Base-by-base conservation (phyloP, 2,888 invertebrate genomes). In the Drosophila quasianomalipes region DNA sequence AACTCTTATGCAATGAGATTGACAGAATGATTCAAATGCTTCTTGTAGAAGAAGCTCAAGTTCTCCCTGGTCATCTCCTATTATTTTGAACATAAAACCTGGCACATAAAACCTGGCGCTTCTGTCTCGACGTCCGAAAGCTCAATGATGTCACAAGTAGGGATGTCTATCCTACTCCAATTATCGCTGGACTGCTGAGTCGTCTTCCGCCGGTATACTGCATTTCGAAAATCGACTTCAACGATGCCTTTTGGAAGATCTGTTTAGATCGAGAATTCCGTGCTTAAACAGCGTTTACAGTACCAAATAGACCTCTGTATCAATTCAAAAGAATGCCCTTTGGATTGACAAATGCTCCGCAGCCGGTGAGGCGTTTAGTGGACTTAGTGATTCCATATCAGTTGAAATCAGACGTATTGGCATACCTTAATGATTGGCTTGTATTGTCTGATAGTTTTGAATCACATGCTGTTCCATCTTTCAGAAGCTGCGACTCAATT, bases 291-390 rank as follows among this genome's bases (percentile, higher is more conserved):
- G 51, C 57, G 4, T 57, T 64, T 4, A 51, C 39, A 14, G 30
- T 58, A 3, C 64, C 57, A 3, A 51, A 39, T 19, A 3, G 39
- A 4, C 51, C 31, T 3, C 16, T 28, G 3, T 28, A 28, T 28
- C 28, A 28, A 28, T 28, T 28, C 28, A 28, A n/a, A 14, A 1
- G 37, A 14, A 49, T 63, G 54, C 28, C 37, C 4, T 53, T 62
- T 12, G 31, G 62, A 16, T 33, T 44, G 16, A 54, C 63, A 1
- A 54, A 54, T 31, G 44, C 39, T 28, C 57, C 63, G 0, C 55
- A 63, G 19, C 54, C 55, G 2, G 47, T 63, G 63, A 47, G 55
- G 30, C n/a, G 22, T 22, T 22, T 22, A 22, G 1, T 22, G 22
- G 22, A 22, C 22, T 22, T 22, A 1, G 22, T 22, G 22, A 44